Conservation (phyloP, 92 coral and sea anemone species). For the Epizoanthus scotinus region DNA sequence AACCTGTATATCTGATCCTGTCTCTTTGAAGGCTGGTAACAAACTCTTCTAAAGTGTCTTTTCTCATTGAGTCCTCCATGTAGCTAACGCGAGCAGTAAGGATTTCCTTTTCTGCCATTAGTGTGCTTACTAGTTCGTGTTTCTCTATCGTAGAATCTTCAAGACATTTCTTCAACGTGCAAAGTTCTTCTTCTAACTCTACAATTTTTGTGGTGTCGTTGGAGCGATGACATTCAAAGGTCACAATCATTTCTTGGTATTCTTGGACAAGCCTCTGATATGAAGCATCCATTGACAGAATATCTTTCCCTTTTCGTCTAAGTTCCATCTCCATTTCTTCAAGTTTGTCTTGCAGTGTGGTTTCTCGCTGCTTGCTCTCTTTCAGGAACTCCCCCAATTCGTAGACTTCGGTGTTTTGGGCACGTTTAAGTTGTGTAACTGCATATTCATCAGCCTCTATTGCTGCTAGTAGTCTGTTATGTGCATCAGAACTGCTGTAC, state of each 20-base stretch:
- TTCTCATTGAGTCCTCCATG: neutral
- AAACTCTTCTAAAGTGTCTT: constrained; percentile 31
- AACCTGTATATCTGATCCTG: too few relatives aligned
- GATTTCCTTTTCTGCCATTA: too few relatives aligned
- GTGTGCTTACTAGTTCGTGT: too few relatives aligned
- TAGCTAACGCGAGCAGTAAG: too few relatives aligned
- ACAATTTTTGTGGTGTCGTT: neutral
- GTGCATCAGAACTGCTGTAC: neutral
- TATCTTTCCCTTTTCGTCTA: neutral
- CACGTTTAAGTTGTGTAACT: constrained; percentile 8
- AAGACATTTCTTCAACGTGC: too few relatives aligned
- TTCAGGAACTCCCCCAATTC: neutral
- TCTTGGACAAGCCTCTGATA: neutral
- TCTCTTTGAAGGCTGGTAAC: too few relatives aligned
- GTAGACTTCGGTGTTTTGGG: constrained; percentile 10
- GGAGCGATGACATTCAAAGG: constrained; percentile 4
- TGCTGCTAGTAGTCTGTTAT: constrained; percentile 33
- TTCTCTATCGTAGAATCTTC: too few relatives aligned
- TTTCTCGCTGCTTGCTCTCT: constrained; percentile 13
- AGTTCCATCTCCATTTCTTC: neutral
- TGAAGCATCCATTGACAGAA: neutral
- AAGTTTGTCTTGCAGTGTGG: neutral
- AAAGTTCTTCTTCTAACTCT: too few relatives aligned
- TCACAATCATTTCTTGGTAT: neutral
- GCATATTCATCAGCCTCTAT: constrained; percentile 8